phyloP scores from a whole-genome alignment of 2,113 vertebrate species.

The Equus przewalskii region DNA sequence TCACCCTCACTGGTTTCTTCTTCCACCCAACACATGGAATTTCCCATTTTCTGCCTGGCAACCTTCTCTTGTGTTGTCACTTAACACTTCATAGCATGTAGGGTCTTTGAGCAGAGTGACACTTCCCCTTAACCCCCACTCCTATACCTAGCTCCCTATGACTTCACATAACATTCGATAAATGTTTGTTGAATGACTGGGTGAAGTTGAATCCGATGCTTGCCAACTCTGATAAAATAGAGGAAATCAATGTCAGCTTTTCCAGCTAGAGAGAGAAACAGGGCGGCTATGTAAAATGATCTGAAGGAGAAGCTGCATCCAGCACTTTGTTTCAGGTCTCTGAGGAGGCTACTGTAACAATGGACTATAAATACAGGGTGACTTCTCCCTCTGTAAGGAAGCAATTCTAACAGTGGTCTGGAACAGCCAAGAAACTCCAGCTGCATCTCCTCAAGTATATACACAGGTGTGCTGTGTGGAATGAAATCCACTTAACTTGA shows the following conservation, averaged over 20 bases:
- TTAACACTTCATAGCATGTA: not conserved
- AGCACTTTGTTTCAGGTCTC: conserved; percentile 68
- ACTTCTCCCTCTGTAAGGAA: conserved; percentile 70
- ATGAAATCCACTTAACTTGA: conserved; percentile 85
- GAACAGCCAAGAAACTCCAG: conserved; percentile 78
- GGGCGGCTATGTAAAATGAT: conserved; percentile 76
- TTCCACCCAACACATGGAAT: not conserved
- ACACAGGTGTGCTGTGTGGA: conserved; percentile 78
- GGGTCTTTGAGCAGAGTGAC: not conserved
- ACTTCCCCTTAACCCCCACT: not conserved
- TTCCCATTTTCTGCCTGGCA: conserved; percentile 38
- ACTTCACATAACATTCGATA: conserved; percentile 59
- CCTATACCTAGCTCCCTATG: conserved; percentile 3
- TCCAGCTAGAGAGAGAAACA: conserved; percentile 64
- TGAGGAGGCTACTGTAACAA: conserved; percentile 78
- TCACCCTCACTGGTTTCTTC: not conserved
- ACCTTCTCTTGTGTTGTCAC: not conserved
- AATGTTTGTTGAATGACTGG: conserved; percentile 71
- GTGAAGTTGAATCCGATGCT: conserved; percentile 73
- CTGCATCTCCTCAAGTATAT: conserved; percentile 34
- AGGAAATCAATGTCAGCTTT: conserved; percentile 74
- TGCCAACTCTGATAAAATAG: conserved; percentile 74
- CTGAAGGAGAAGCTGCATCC: conserved; percentile 75
- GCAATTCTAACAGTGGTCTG: conserved; percentile 67
- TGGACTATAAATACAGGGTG: conserved; percentile 79